Conservation (phyloP, 1,140 invertebrate genomes). For the Drosophila ananassae region DNA sequence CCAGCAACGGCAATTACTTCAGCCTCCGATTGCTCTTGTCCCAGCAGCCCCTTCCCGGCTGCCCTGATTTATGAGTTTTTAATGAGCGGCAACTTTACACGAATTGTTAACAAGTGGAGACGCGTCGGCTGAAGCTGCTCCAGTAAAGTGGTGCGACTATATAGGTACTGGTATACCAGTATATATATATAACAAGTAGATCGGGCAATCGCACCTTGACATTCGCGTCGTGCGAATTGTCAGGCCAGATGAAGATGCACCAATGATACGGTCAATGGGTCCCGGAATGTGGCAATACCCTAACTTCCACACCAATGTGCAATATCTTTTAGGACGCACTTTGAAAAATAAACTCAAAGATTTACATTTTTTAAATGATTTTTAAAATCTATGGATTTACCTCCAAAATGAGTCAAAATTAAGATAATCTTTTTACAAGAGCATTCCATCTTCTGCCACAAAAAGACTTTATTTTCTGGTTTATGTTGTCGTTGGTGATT, state of each 20-base stretch:
- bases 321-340: background rate
- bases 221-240: conserved; percentile 71
- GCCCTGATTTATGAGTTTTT: conserved; percentile 79
- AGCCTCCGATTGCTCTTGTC: conserved; percentile 20
- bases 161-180: conserved; percentile 3
- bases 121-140: conserved; percentile 38
- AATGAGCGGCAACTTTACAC: conserved; percentile 80
- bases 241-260: conserved; percentile 61
- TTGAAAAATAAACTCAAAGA: background rate
- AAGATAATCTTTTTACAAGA: conserved; percentile 5
- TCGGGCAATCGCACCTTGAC: conserved; percentile 63
- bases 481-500: conserved; percentile 67
- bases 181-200: conserved; percentile 33
- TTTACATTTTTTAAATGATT: background rate
- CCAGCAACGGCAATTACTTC: conserved; percentile 65
- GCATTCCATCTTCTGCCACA: conserved; percentile 18
- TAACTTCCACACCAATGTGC: background rate
- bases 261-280: conserved; percentile 68
- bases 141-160: conserved; percentile 12
- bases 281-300: conserved; percentile 47
- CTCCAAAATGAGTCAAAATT: too few relatives aligned
- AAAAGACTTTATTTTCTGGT: conserved; percentile 1
- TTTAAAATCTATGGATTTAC: background rate
- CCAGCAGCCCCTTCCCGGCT: conserved; percentile 12
- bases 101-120: conserved; percentile 75